Conservation (phyloP, 2,797 vertebrate species). For the Natrix natrix region DNA sequence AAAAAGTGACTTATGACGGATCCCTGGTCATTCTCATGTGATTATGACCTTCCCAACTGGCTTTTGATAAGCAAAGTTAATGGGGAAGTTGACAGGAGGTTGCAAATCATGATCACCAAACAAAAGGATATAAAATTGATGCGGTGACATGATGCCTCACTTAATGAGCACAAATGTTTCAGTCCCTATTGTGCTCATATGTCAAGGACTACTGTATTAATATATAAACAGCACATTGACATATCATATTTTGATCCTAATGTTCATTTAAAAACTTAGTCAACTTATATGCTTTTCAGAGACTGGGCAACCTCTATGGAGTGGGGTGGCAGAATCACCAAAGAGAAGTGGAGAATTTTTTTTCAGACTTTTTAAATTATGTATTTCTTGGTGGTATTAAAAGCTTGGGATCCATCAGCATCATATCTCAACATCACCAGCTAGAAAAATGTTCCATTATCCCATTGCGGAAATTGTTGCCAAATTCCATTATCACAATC, state of each 20-base stretch:
- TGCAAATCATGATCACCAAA: not conserved
- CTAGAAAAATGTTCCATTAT: not conserved
- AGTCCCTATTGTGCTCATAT: not conserved
- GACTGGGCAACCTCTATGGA: not conserved
- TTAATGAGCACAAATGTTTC: not conserved
- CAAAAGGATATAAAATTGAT: not conserved
- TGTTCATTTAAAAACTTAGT: not conserved
- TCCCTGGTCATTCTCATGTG: not conserved
- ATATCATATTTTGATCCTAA: not conserved
- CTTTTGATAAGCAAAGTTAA: not conserved
- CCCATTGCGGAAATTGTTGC: not conserved
- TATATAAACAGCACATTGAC: not conserved
- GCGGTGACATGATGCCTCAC: not conserved
- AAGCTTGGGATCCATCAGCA: not conserved
- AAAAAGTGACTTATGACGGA: not conserved
- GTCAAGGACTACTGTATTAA: not conserved
- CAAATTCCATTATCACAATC: not conserved
- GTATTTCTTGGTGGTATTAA: not conserved
- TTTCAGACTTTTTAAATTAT: not conserved
- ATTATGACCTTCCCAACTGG: not conserved
- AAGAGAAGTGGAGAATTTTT: not conserved
- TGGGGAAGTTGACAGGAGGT: not conserved
- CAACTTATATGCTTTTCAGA: not conserved
- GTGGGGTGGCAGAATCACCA: not conserved
- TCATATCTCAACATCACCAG: not conserved